These are phyloP conservation scores for Emmelina monodactyla DNA, from an alignment of 2,888 invertebrate genomes.

Conservation along the genomic window DNA sequence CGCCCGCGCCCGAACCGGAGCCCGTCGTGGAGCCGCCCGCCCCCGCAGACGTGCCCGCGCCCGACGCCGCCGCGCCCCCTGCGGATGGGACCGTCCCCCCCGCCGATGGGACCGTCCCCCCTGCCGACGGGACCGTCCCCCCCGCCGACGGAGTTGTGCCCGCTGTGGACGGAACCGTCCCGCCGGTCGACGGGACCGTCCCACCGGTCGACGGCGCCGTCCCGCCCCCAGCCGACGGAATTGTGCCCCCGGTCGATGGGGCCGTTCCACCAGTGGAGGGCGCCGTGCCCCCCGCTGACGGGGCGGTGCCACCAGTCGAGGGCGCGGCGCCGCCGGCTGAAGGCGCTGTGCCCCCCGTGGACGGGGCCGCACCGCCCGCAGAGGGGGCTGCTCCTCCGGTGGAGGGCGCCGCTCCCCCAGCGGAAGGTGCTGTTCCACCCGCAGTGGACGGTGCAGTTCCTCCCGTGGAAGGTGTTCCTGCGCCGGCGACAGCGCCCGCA, in stretches of 20 bases:
- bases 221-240: conserved; percentile 11
- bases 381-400: conserved; percentile 26
- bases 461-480: conserved; percentile 17
- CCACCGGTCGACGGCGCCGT: conserved; percentile 12
- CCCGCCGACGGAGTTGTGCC: conserved; percentile 9
- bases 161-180: conserved; percentile 17
- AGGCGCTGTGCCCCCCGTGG: conserved; percentile 22
- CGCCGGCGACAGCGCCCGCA: conserved; percentile 19
- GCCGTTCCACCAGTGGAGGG: conserved; percentile 11
- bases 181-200: conserved; percentile 20
- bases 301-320: conserved; percentile 17
- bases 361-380: conserved; percentile 21
- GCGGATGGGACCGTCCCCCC: conserved; percentile 19
- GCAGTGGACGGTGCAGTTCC: conserved; percentile 20
- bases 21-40: conserved; percentile 21
- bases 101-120: conserved; percentile 7
- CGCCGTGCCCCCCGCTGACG: conserved; percentile 11
- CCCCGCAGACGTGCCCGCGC: conserved; percentile 20
- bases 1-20: conserved; percentile 19
- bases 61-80: conserved; percentile 19
- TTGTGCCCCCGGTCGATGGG: conserved; percentile 13
- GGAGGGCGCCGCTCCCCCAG: conserved; percentile 25
- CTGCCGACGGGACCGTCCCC: conserved; percentile 11
- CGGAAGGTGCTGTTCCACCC: conserved; percentile 22
- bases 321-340: conserved; percentile 27